A percentile compares a stretch with the other conserved stretches of the same genome.
Conservation (phyloP, 2,797 vertebrate species). For the Pipistrellus nathusii region DNA sequence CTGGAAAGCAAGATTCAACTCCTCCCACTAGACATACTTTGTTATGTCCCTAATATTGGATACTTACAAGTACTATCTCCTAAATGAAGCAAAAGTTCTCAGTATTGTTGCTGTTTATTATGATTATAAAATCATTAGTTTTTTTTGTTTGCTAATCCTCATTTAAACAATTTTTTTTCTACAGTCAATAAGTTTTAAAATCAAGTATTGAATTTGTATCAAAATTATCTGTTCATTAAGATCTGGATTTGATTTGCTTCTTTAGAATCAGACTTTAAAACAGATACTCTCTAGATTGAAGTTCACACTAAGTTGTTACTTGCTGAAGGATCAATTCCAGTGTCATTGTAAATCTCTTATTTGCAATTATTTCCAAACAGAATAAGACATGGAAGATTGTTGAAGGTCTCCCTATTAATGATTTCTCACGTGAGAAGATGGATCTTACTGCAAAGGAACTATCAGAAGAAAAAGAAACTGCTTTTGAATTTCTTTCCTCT, state of each 20-base stretch:
- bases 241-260: conserved; percentile 30
- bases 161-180: conserved; percentile 30
- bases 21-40: not conserved
- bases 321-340: not conserved
- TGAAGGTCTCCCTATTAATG: conserved; percentile 93
- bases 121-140: not conserved
- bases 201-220: conserved; percentile 37
- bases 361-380: conserved; percentile 85
- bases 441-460: conserved; percentile 95
- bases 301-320: conserved; percentile 3
- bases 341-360: conserved; percentile 55
- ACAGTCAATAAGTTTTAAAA: conserved; percentile 22
- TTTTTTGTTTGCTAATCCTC: not conserved
- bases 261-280: conserved; percentile 49
- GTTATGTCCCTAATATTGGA: not conserved
- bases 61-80: not conserved
- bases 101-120: not conserved
- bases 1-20: conserved; percentile 52
- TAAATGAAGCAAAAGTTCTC: not conserved
- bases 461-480: conserved; percentile 95
- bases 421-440: conserved; percentile 96
- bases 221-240: conserved; percentile 45
- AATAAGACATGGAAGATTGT: conserved; percentile 96
- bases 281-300: not conserved
- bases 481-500: conserved; percentile 92